Evolutionary conservation across 2,888 invertebrate genomes (phyloP).

Genomic region (Galerucella calmariensis): DNA sequence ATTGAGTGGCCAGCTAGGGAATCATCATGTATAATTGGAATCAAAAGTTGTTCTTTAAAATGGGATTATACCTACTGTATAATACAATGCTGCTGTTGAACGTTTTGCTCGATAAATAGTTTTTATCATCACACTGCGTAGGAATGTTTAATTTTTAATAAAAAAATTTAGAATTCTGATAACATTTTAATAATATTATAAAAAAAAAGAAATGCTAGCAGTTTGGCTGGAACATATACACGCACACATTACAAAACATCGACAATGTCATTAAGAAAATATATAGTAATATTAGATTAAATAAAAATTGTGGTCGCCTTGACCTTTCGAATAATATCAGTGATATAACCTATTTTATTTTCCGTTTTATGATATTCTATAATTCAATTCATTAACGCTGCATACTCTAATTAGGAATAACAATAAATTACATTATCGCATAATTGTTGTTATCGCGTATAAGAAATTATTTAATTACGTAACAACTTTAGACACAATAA

Average conservation of each 20-base stretch:
- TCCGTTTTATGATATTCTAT: conserved; percentile 13
- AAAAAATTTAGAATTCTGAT: not conserved
- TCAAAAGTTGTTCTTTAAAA: too few relatives aligned
- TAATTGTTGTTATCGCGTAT: not conserved
- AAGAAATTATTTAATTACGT: not conserved
- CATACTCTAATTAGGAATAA: conserved; percentile 8
- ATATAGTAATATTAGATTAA: conserved; percentile 8
- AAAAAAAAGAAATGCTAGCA: not conserved
- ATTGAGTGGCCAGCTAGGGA: too few relatives aligned
- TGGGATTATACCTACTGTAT: too few relatives aligned
- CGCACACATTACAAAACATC: not conserved
- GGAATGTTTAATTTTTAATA: too few relatives aligned
- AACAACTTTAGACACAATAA: conserved; percentile 5
- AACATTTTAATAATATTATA: not conserved
- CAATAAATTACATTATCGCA: not conserved
- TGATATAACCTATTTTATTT: conserved; percentile 14
- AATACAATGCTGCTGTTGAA: too few relatives aligned
- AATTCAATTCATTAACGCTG: conserved; percentile 5
- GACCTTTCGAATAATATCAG: not conserved
- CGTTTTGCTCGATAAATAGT: too few relatives aligned
- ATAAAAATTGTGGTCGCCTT: not conserved
- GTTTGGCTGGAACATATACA: not conserved
- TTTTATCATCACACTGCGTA: too few relatives aligned
- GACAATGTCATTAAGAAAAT: conserved; percentile 6
- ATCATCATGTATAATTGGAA: too few relatives aligned